phyloP scores from a whole-genome alignment of 1,140 invertebrate genomes.

The Zaprionus nigranus region DNA sequence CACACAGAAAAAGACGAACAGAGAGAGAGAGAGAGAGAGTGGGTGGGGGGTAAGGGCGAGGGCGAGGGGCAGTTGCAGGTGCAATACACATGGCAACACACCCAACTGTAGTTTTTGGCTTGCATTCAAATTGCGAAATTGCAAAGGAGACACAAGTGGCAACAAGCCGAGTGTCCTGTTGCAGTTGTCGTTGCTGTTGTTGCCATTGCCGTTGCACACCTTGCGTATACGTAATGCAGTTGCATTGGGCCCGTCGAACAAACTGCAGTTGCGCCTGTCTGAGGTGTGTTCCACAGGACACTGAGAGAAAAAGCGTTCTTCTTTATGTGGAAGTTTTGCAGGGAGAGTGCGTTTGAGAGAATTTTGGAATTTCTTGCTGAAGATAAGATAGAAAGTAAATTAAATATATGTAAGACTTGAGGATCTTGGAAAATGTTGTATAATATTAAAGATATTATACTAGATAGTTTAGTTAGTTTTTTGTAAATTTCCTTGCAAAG shows the following conservation, averaged over 20 bases:
- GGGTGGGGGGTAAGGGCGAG: not conserved
- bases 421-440: no score
- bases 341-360: not conserved
- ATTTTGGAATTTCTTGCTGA: not conserved
- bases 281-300: not conserved
- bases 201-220: slow-evolving; percentile 19
- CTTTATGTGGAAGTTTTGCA: not conserved
- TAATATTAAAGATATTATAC: no score
- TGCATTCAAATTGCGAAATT: slow-evolving; percentile 66
- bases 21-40: not conserved
- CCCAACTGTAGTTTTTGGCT: slow-evolving; percentile 59
- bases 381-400: not conserved
- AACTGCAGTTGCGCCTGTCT: slow-evolving; percentile 18
- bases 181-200: slow-evolving; percentile 1
- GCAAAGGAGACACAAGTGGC: slow-evolving; percentile 34
- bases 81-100: slow-evolving; percentile 16
- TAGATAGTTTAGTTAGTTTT: no score
- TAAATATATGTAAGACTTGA: no score
- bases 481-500: no score
- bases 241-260: slow-evolving; percentile 40
- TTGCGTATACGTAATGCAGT: slow-evolving; percentile 72
- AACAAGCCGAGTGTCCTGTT: slow-evolving; percentile 12
- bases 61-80: not conserved
- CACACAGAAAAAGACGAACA: slow-evolving; percentile 23
- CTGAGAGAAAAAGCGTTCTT: not conserved